These are phyloP conservation scores for Trogon melanurus DNA, from an alignment of 2,113 vertebrate species.

Conservation along the genomic window DNA sequence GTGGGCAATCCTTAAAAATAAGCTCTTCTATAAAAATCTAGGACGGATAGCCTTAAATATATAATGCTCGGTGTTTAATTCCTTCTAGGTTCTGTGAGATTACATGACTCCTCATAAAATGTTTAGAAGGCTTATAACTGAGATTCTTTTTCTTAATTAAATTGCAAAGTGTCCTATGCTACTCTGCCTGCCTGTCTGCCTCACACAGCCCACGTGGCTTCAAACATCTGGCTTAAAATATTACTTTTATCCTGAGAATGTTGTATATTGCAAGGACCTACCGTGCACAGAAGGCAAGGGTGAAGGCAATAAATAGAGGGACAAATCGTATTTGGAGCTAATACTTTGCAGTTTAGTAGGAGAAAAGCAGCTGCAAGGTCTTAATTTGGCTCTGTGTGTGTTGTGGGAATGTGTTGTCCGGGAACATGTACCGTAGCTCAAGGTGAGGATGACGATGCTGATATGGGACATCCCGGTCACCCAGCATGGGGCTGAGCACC, in stretches of 20 bases:
- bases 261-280: not conserved
- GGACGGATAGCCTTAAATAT: not conserved
- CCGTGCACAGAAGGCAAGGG: not conserved
- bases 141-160: not conserved
- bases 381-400: rapidly evolving
- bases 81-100: not conserved
- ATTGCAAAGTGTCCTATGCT: not conserved
- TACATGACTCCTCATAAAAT: not conserved
- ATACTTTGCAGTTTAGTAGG: not conserved
- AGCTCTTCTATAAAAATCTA: not conserved
- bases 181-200: not conserved
- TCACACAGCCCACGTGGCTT: not conserved
- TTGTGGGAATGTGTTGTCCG: not conserved
- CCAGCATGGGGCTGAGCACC: not conserved
- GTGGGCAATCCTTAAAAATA: not conserved
- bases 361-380: not conserved
- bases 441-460: not conserved
- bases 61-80: not conserved
- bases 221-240: not conserved
- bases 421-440: not conserved
- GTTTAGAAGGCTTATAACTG: not conserved
- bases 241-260: not conserved
- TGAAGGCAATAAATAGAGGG: not conserved
- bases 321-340: not conserved
- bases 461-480: not conserved